A percentile compares a stretch with the other conserved stretches of the same genome.
Evolutionary conservation across 2,888 invertebrate genomes (phyloP).

Genomic region (Drosophila villosipedis): DNA sequence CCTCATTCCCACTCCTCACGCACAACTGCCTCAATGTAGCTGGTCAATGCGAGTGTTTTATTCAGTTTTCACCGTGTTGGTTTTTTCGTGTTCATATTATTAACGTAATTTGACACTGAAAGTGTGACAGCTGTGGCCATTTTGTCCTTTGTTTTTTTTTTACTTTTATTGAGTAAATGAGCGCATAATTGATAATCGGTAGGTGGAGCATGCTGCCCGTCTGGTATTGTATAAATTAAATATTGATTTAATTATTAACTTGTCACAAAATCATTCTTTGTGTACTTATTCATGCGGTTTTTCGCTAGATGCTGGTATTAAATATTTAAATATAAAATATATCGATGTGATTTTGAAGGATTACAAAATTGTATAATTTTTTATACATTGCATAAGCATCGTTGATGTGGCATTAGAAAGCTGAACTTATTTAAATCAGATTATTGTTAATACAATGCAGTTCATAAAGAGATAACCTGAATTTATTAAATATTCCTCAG

Average conservation of each 20-base stretch:
- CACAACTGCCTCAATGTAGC: not conserved
- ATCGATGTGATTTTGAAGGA: not conserved
- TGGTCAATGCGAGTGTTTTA: slow-evolving; percentile 50
- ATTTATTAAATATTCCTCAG: not conserved
- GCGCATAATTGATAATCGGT: slow-evolving; percentile 39
- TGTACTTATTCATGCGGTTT: slow-evolving; percentile 27
- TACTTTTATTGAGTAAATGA: slow-evolving; percentile 16
- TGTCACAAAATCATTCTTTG: slow-evolving; percentile 49
- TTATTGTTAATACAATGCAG: not conserved
- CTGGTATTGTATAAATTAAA: slow-evolving; percentile 48
- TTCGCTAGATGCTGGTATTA: not conserved
- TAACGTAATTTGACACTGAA: slow-evolving; percentile 72
- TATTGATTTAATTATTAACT: slow-evolving; percentile 60
- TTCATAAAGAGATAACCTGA: not conserved
- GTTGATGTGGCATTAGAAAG: slow-evolving; percentile 1
- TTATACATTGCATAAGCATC: not conserved
- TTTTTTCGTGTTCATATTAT: slow-evolving; percentile 51
- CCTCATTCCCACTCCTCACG: not conserved
- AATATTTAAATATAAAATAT: not conserved
- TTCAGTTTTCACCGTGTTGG: slow-evolving; percentile 47
- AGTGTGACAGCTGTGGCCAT: slow-evolving; percentile 60
- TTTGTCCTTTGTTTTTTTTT: slow-evolving; percentile 12
- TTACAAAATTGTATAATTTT: not conserved
- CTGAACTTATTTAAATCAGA: not conserved
- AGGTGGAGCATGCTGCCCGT: not conserved